Percentiles rank a stretch among this genome's conserved stretches.
These are phyloP conservation scores for Coremacera marginata DNA, from an alignment of 2,888 invertebrate genomes.

Conservation along the genomic window DNA sequence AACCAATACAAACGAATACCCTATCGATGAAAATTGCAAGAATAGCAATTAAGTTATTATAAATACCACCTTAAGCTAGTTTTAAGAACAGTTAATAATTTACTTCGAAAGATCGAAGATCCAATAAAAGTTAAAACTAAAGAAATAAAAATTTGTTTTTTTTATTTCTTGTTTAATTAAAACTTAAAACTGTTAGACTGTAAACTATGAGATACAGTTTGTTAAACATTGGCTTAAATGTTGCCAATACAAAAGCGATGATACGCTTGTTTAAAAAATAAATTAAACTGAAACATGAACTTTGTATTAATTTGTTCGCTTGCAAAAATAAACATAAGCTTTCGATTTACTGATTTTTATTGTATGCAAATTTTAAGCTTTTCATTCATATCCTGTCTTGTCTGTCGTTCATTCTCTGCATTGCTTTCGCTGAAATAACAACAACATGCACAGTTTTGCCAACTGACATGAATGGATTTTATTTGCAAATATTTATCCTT, in stretches of 20 bases:
- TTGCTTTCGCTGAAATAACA: neutral
- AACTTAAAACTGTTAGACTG: too few species aligned
- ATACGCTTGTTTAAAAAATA: neutral
- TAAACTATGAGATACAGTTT: constrained; percentile 58
- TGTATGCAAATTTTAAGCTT: neutral
- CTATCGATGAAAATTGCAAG: too few species aligned
- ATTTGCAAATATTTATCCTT: constrained; percentile 44
- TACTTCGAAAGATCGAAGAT: too few species aligned
- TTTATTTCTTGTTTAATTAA: too few species aligned
- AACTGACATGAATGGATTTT: constrained; percentile 28
- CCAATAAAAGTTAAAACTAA: too few species aligned
- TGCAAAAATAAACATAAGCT: too few species aligned
- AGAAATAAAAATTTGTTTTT: too few species aligned
- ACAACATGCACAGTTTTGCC: neutral
- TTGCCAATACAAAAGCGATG: too few species aligned
- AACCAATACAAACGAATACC: too few species aligned
- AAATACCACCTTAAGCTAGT: too few species aligned
- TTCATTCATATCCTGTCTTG: neutral
- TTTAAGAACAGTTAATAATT: too few species aligned
- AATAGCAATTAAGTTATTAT: too few species aligned
- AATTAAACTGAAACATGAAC: neutral
- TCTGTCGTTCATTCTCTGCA: neutral
- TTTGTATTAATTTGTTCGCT: neutral
- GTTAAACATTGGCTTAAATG: neutral
- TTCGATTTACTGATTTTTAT: neutral